Conservation (phyloP, 2,113 vertebrate species). For the Thalassoma bifasciatum region DNA sequence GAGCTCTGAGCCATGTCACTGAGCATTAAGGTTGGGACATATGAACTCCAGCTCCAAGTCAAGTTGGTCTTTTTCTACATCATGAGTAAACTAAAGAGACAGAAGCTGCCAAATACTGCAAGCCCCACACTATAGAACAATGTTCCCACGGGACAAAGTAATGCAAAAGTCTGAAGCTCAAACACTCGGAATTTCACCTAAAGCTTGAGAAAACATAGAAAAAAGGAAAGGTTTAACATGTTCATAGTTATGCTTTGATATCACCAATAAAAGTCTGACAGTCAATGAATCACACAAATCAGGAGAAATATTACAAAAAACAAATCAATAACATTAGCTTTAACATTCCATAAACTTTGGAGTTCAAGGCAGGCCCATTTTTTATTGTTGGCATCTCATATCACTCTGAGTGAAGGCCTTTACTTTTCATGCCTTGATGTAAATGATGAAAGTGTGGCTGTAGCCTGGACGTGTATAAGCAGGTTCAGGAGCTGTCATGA, state of each 20-base stretch:
- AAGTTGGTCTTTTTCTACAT: conserved; percentile 64
- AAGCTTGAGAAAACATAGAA: background rate
- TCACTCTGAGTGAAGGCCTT: conserved; percentile 48
- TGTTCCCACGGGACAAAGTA: conserved; percentile 55
- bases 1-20: conserved; percentile 74
- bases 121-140: conserved; percentile 41
- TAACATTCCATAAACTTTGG: conserved; percentile 26
- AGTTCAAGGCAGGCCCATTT: conserved; percentile 5
- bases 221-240: conserved; percentile 40
- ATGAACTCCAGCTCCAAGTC: conserved; percentile 66
- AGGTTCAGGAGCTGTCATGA: conserved; percentile 52
- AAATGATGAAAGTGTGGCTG: conserved; percentile 55
- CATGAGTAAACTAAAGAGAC: conserved; percentile 68
- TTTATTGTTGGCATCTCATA: conserved; percentile 23
- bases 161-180: conserved; percentile 16
- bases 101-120: conserved; percentile 38
- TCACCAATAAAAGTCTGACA: conserved; percentile 29
- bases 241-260: conserved; percentile 7
- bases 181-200: conserved; percentile 44
- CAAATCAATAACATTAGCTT: background rate
- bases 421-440: conserved; percentile 46
- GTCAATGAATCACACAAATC: conserved; percentile 1
- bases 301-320: conserved; percentile 8
- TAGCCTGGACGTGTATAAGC: conserved; percentile 52
- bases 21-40: conserved; percentile 76